These are phyloP conservation scores for Merodon equestris DNA, from an alignment of 2,888 invertebrate genomes.

Conservation along the genomic window DNA sequence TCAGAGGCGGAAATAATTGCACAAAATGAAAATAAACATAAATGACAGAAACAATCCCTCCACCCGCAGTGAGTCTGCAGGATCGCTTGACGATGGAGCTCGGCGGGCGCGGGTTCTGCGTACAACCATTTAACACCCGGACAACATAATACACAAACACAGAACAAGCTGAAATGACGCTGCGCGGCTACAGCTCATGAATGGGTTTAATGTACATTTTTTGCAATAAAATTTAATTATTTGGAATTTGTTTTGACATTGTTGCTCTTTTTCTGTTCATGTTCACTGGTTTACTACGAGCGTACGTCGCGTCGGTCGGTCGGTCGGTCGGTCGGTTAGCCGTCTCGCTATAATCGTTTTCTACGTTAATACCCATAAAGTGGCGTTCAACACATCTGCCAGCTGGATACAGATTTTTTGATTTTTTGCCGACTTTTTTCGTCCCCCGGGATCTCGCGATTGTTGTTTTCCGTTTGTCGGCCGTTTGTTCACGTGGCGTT, in stretches of 20 bases:
- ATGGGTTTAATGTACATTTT: conserved; percentile 51
- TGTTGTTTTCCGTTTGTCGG: conserved; percentile 1
- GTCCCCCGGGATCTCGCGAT: too few species aligned
- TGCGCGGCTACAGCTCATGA: conserved; percentile 6
- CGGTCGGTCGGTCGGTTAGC: too few species aligned
- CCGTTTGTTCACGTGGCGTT: too few species aligned
- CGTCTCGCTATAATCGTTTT: conserved; percentile 39
- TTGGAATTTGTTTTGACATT: conserved; percentile 21
- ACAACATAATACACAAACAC: too few species aligned
- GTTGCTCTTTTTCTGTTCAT: conserved; percentile 21
- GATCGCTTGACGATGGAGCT: too few species aligned
- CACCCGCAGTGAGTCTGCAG: too few species aligned
- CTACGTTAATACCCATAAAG: conserved; percentile 55
- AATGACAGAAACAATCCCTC: too few species aligned
- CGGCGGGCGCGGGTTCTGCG: neutral
- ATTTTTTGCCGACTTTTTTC: conserved; percentile 33
- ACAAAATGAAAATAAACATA: conserved; percentile 5
- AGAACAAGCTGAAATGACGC: too few species aligned
- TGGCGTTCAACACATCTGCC: conserved; percentile 55
- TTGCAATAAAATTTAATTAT: conserved; percentile 63
- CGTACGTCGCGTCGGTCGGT: too few species aligned
- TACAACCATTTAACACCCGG: neutral
- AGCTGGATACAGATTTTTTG: conserved; percentile 51
- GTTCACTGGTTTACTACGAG: conserved; percentile 2
- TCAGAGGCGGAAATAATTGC: conserved; percentile 25